phyloP scores from a whole-genome alignment of 2,888 invertebrate species.

The Pandemis heparana region DNA sequence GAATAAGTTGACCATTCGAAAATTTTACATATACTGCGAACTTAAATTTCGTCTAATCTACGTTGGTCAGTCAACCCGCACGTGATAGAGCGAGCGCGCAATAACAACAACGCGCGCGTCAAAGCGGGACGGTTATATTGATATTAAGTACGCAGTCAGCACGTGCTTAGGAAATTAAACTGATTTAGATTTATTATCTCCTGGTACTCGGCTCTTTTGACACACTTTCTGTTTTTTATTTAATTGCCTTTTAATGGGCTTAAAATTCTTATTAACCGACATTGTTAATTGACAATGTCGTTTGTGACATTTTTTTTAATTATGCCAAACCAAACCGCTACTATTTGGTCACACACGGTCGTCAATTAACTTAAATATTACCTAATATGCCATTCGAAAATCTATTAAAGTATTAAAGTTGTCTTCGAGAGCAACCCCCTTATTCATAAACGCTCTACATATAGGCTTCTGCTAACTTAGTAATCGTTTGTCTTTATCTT shows the following conservation, averaged over 20 bases:
- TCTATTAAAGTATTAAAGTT: too few species aligned
- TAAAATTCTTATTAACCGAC: too few species aligned
- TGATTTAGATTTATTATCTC: slow-evolving; percentile 41
- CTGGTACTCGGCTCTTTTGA: slow-evolving; percentile 33
- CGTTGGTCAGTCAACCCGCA: slow-evolving; percentile 40
- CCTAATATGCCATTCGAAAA: too few species aligned
- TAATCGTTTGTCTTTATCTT: too few species aligned
- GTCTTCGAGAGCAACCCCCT: too few species aligned
- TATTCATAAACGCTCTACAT: too few species aligned
- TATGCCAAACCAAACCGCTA: too few species aligned
- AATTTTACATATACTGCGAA: slow-evolving; percentile 32
- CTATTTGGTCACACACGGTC: too few species aligned
- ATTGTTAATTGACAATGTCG: too few species aligned
- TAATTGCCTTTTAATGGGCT: slow-evolving; percentile 13
- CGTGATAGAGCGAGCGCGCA: slow-evolving; percentile 28
- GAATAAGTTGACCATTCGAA: background rate
- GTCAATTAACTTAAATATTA: too few species aligned
- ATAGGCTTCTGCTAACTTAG: too few species aligned
- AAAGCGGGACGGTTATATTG: slow-evolving; percentile 19
- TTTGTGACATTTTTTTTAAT: too few species aligned
- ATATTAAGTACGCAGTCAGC: slow-evolving; percentile 29
- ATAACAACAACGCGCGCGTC: slow-evolving; percentile 19
- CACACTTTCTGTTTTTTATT: slow-evolving; percentile 26
- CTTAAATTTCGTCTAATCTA: slow-evolving; percentile 38
- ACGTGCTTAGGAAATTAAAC: slow-evolving; percentile 38